Evolutionary conservation across 2,888 invertebrate genomes (phyloP).

Genomic region (Ellobium chinense): DNA sequence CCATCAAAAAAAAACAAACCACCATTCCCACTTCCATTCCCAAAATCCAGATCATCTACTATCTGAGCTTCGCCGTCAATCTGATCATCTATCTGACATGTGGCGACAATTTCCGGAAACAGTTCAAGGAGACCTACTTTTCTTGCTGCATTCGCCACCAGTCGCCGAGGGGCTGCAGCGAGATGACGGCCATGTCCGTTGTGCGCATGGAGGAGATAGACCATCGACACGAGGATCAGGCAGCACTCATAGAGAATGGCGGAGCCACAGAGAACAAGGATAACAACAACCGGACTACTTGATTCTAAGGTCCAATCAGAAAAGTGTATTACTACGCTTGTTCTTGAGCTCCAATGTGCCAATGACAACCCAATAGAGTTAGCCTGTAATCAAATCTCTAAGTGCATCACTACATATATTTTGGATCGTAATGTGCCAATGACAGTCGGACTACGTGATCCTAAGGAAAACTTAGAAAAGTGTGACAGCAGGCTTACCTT

Average conservation of each 20-base stretch:
- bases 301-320: neutral
- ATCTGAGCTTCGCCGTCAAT: conserved; percentile 64
- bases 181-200: conserved; percentile 46
- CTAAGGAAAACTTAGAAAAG: too few relatives aligned
- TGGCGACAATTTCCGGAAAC: conserved; percentile 61
- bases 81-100: conserved; percentile 62
- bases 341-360: too few relatives aligned
- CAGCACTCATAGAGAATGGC: conserved; percentile 15
- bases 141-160: conserved; percentile 10
- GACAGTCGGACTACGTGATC: too few relatives aligned
- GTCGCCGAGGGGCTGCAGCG: conserved; percentile 14
- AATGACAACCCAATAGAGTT: too few relatives aligned
- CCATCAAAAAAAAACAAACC: neutral
- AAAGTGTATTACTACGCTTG: neutral
- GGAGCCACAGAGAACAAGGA: neutral
- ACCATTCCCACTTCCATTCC: neutral
- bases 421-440: too few relatives aligned
- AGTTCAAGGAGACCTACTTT: conserved; percentile 54
- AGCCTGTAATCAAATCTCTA: too few relatives aligned
- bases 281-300: neutral
- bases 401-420: too few relatives aligned
- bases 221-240: conserved; percentile 15
- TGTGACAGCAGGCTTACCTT: too few relatives aligned
- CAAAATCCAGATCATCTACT: conserved; percentile 58
- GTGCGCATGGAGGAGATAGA: conserved; percentile 40